Percentiles rank a stretch among this genome's conserved stretches.
phyloP scores from a whole-genome alignment of 2,797 vertebrate genomes.

The Champsocephalus gunnari region DNA sequence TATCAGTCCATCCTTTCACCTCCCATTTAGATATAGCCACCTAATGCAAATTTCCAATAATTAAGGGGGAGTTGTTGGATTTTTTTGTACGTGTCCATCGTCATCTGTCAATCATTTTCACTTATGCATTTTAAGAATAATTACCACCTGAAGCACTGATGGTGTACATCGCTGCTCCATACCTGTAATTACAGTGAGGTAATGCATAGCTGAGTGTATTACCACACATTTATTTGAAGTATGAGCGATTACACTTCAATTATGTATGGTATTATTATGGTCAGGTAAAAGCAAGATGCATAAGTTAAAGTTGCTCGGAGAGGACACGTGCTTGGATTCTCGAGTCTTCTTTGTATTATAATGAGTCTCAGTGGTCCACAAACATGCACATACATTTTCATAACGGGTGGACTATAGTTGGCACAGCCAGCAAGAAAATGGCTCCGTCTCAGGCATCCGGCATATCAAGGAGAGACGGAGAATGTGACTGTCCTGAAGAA shows the following conservation, averaged over 20 bases:
- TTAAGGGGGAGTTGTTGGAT: slow-evolving; percentile 26
- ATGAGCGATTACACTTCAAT: slow-evolving; percentile 4
- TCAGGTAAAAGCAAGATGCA: slow-evolving; percentile 31
- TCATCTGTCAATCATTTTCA: slow-evolving; percentile 54
- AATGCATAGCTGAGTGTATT: slow-evolving; percentile 39
- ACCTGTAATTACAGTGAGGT: slow-evolving; percentile 50
- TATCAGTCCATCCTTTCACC: slow-evolving; percentile 31
- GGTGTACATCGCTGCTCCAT: slow-evolving; percentile 3
- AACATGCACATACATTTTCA: slow-evolving; percentile 73
- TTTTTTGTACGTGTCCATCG: slow-evolving; percentile 14
- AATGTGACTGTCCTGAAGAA: slow-evolving; percentile 42
- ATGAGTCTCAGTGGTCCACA: slow-evolving; percentile 66
- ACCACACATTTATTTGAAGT: slow-evolving; percentile 39
- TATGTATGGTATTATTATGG: not conserved
- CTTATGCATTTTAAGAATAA: slow-evolving; percentile 39
- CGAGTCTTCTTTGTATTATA: slow-evolving; percentile 62
- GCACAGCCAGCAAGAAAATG: slow-evolving; percentile 65
- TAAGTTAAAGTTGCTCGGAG: slow-evolving; percentile 48
- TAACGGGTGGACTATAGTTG: slow-evolving; percentile 64
- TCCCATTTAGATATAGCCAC: slow-evolving; percentile 30
- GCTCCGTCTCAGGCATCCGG: slow-evolving; percentile 63
- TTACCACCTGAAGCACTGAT: slow-evolving; percentile 49
- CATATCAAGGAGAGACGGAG: slow-evolving; percentile 64
- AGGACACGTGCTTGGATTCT: slow-evolving; percentile 45
- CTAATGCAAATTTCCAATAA: slow-evolving; percentile 57